phyloP scores from a whole-genome alignment of 2,113 vertebrate species.

The Clarias gariepinus region DNA sequence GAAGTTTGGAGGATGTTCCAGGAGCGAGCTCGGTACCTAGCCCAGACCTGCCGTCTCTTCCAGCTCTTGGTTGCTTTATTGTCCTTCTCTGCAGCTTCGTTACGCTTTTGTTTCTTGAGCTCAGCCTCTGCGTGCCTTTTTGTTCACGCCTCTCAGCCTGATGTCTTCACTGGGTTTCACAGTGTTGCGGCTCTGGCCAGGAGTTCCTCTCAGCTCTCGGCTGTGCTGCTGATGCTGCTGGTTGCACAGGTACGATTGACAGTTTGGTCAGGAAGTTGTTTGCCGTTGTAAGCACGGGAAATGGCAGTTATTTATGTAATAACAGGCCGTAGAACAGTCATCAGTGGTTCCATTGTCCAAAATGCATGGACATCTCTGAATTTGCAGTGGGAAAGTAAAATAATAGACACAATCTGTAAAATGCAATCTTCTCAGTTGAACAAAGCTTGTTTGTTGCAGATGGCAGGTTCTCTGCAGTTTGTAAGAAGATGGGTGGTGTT shows the following conservation, averaged over 20 bases:
- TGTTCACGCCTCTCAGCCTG: conserved; percentile 55
- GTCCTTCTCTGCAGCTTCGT: conserved; percentile 63
- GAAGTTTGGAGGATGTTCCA: conserved; percentile 60
- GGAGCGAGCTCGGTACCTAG: conserved; percentile 52
- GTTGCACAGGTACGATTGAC: conserved; percentile 66
- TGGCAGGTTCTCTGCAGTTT: conserved; percentile 70
- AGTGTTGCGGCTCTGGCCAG: conserved; percentile 61
- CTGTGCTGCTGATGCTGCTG: conserved; percentile 70
- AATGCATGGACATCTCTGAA: too few species aligned
- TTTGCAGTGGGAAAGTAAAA: too few species aligned
- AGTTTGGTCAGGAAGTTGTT: not conserved
- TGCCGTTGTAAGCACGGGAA: not conserved
- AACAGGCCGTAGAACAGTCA: not conserved
- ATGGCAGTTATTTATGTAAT: not conserved
- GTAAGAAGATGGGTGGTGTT: conserved; percentile 73
- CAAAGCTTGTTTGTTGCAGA: conserved; percentile 58
- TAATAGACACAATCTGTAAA: too few species aligned
- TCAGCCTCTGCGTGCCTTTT: conserved; percentile 53
- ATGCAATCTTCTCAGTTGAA: not conserved
- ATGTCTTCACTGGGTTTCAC: conserved; percentile 67
- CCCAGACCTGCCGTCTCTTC: conserved; percentile 54
- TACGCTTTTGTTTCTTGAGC: conserved; percentile 67
- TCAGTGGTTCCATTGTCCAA: not conserved
- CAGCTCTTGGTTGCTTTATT: conserved; percentile 65
- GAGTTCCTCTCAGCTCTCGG: conserved; percentile 64